Base-by-base conservation (phyloP, 2,797 vertebrate species). In the Myotis myotis region DNA sequence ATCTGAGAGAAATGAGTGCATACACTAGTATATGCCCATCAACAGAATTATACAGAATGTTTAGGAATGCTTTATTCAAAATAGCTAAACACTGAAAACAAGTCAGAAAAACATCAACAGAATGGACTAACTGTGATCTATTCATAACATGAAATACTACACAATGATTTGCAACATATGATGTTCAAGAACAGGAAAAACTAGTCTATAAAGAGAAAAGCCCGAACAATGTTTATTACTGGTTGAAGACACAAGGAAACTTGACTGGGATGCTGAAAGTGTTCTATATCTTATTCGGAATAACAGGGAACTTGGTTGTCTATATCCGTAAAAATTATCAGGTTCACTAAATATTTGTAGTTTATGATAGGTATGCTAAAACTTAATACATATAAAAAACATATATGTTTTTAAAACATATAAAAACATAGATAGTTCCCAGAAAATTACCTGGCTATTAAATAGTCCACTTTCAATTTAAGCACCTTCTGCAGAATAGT, bases 391-490 rank as follows among this genome's bases (percentile, higher is more conserved):
- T 38, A 38, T 38, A 38, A 38, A 38, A 38, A 38, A 38, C 38
- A 38, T 38, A 38, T 38, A 38, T 38, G 38, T 55, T 81, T 62
- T 53, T 10, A 83, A 96, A 91, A 80, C 25, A 94, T 33, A 51
- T 13, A 60, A 41, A 72, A 86, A 38, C 8, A 93, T 1, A 82
- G 9, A 47, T 2, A 64, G 55, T 20, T 66, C 71, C 90, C 44
- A 20, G n/a, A 80, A 96, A 98, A 98, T 98, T 98, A 99, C 99
- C 99, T 99, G 96, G 99, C 98, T 98, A 99, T 99, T 98, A 99
- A 99, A 98, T 99, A 99, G 98, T 99, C 99, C 98, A 99, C 99
- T 98, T 99, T 99, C 95, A 99, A 98, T 93, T 98, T 99, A 94
- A 99, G 99, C 98, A 99, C 99, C 98, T 99, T 99, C 98, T 99